Evolutionary conservation across 2,888 invertebrate species (phyloP).

Genomic region (Herminia tarsipennalis): DNA sequence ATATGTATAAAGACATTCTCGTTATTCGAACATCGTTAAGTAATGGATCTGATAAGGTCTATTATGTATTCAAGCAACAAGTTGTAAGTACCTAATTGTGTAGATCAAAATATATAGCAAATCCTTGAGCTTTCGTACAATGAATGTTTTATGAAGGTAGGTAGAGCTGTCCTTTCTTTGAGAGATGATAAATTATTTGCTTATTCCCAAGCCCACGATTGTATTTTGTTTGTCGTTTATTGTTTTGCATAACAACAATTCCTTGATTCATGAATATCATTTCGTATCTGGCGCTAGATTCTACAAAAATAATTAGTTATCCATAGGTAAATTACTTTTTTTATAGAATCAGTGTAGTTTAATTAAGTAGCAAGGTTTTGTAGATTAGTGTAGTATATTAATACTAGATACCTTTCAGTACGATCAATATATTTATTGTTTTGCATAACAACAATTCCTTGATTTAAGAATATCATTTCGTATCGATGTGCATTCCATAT

Average conservation of each 20-base stretch:
- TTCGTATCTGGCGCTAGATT: not conserved
- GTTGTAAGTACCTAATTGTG: slow-evolving; percentile 10
- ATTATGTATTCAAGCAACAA: slow-evolving; percentile 19
- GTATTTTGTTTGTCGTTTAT: slow-evolving; percentile 23
- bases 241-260: slow-evolving; percentile 27
- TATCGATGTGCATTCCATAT: not conserved
- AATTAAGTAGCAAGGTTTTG: no score
- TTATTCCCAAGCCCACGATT: slow-evolving; percentile 29
- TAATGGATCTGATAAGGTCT: slow-evolving; percentile 11
- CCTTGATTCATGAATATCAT: slow-evolving; percentile 10
- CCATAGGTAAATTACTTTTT: no score
- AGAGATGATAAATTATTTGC: slow-evolving; percentile 54
- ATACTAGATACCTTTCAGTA: no score
- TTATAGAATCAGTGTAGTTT: no score
- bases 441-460: slow-evolving; percentile 25
- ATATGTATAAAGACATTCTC: slow-evolving; percentile 17
- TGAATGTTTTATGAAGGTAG: slow-evolving; percentile 52
- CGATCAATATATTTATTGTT: no score
- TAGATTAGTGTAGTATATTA: no score
- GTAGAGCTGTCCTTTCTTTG: slow-evolving; percentile 43
- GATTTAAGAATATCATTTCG: slow-evolving; percentile 6
- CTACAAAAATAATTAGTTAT: no score
- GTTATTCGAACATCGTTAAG: slow-evolving; percentile 16
- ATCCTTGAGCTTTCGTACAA: slow-evolving; percentile 29
- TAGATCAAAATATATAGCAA: slow-evolving; percentile 1